Evolutionary conservation across 2,113 vertebrate genomes (phyloP).

Genomic region (Anarhynchus alexandrinus): DNA sequence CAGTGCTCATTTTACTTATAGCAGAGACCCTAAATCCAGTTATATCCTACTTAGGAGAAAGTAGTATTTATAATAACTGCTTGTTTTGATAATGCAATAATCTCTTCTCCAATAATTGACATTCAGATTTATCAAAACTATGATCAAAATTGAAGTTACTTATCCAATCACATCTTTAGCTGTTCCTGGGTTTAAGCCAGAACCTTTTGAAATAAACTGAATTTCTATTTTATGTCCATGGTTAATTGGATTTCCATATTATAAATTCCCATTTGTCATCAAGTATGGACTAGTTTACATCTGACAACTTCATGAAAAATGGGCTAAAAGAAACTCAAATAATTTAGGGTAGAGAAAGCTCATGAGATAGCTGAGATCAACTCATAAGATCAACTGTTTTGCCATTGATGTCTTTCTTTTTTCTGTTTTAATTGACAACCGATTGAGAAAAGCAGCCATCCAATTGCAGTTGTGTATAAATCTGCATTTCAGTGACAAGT

Average conservation of each 20-base stretch:
- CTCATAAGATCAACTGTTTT: not conserved
- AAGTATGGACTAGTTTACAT: not conserved
- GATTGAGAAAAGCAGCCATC: not conserved
- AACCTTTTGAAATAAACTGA: not conserved
- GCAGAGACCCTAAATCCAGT: not conserved
- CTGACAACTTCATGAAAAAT: not conserved
- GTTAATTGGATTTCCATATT: not conserved
- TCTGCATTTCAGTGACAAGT: not conserved
- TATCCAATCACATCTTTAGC: not conserved
- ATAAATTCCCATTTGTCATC: not conserved
- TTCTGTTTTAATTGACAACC: not conserved
- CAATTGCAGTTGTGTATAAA: not conserved
- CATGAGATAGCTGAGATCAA: not conserved
- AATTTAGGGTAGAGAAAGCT: not conserved
- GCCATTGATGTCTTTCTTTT: not conserved
- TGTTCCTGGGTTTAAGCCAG: not conserved
- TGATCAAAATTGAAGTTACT: not conserved
- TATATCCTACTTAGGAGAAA: not conserved
- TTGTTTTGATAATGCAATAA: not conserved
- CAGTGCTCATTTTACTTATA: not conserved
- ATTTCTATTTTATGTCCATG: not conserved
- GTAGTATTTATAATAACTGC: not conserved
- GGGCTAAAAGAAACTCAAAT: not conserved
- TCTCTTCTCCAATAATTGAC: not conserved
- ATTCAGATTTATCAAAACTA: not conserved